phyloP scores from a whole-genome alignment of 2,888 invertebrate genomes.

The Papilio elwesi region DNA sequence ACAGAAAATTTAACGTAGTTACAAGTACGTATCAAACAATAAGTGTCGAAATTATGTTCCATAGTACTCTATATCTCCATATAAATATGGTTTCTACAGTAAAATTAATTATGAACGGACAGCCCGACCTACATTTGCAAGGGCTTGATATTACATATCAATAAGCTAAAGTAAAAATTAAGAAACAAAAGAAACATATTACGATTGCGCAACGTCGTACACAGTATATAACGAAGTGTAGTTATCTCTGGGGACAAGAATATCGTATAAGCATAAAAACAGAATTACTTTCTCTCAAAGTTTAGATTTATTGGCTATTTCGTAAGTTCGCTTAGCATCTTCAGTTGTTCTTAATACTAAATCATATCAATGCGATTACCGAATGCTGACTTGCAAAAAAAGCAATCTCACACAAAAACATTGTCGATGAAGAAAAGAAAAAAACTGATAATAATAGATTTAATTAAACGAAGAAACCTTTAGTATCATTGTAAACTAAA shows the following conservation, averaged over 20 bases:
- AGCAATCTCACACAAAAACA: slow-evolving; percentile 42
- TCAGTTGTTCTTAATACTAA: slow-evolving; percentile 76
- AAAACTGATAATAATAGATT: neutral
- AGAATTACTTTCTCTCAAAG: slow-evolving; percentile 78
- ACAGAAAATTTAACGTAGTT: no score
- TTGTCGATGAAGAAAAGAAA: slow-evolving; percentile 13
- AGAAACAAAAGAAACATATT: slow-evolving; percentile 64
- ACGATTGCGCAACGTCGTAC: slow-evolving; percentile 65
- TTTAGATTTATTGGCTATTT: slow-evolving; percentile 80
- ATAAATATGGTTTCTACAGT: no score
- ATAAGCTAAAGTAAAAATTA: slow-evolving; percentile 56
- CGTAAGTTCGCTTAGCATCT: slow-evolving; percentile 71
- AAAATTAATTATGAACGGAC: neutral
- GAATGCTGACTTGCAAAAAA: slow-evolving; percentile 66
- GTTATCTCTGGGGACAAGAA: slow-evolving; percentile 71
- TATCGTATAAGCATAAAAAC: slow-evolving; percentile 73
- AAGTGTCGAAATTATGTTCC: no score
- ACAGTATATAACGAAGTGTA: slow-evolving; percentile 70
- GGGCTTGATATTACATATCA: slow-evolving; percentile 58
- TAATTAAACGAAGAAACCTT: neutral
- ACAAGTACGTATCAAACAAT: no score
- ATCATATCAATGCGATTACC: slow-evolving; percentile 74
- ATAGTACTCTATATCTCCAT: no score
- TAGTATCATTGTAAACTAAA: no score
- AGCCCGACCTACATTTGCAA: slow-evolving; percentile 39